Percentiles rank a stretch among this genome's conserved stretches.
Evolutionary conservation across 2,888 invertebrate genomes (phyloP).

Genomic region (Periphyllus acericola): DNA sequence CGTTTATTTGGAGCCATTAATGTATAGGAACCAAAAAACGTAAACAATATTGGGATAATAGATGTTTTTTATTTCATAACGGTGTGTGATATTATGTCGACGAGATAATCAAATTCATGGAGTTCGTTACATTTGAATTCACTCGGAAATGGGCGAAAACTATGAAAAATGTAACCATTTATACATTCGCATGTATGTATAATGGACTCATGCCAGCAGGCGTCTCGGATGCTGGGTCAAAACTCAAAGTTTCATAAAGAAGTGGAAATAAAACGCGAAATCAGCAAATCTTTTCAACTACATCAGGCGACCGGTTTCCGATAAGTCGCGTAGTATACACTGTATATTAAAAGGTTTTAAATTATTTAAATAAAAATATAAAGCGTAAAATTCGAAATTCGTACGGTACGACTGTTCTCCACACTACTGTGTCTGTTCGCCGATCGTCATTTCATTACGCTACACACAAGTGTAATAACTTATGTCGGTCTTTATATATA

Average conservation of each 20-base stretch:
- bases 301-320: not conserved
- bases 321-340: not conserved
- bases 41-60: not conserved
- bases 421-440: not conserved
- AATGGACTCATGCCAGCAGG: constrained; percentile 10
- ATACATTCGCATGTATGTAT: not conserved
- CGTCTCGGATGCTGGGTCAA: constrained; percentile 13
- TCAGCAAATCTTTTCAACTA: no score
- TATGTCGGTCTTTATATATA: not conserved
- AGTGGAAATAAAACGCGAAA: not conserved
- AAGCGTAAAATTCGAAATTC: not conserved
- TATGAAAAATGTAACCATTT: constrained; percentile 7
- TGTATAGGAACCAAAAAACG: not conserved
- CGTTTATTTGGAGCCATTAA: not conserved
- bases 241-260: constrained; percentile 8
- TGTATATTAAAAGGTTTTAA: not conserved
- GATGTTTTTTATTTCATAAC: not conserved
- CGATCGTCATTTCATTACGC: not conserved
- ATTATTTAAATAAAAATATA: not conserved
- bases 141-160: constrained; percentile 14
- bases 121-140: constrained; percentile 30
- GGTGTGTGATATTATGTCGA: not conserved
- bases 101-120: constrained; percentile 5
- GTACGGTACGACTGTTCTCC: not conserved
- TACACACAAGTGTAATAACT: not conserved